Base-by-base conservation (phyloP, 2,888 invertebrate genomes). In the Cartodere bifasciata region DNA sequence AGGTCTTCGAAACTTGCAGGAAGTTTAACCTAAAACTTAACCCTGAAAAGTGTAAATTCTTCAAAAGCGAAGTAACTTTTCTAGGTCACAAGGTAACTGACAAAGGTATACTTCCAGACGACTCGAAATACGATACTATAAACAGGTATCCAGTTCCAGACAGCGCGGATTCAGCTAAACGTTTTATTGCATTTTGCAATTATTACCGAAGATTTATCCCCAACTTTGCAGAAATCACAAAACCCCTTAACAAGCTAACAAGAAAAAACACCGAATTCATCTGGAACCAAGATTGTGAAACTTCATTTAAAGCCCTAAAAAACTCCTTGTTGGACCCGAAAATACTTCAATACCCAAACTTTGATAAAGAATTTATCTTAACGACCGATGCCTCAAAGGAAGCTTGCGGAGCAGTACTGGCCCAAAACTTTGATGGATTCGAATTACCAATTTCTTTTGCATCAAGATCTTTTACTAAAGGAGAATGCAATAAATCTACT, bases 21-120 rank as follows among this genome's bases (percentile, higher is more conserved):
- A 26, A 16, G 16, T 34, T 28, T 17, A 23, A 36, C 17, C 21
- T 37, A 9, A 39, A 38, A 34, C 24, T 38, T 9, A 38, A 37
- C 24, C 34, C 35, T 7, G 26, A 31, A 23, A 38, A 36, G 24
- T 34, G 23, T 10, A 23, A 23, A 24, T 39, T 35, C 22, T 37
- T 39, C n/a, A 27, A 16, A 27, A 31, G 28, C 4, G 29, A 38
- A 29, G 31, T 31, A 5, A 25, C 27, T 4, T 29, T 23, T 29
- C 25, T 34, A 25, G 36, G 31, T 16, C 36, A 33, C 22, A 34
- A 29, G 25, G 23, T 26, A 11, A 15, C 22, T 15, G 23, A 32
- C 16, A 28, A 26, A 20, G 31, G 26, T 6, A 26, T 26, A 28
- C 36, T 6, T 23, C 30, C n/a, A n/a, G n/a, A n/a, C n/a, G n/a